These are phyloP conservation scores for Acanthoscelides obtectus DNA, from an alignment of 2,888 invertebrate genomes.

Conservation along the genomic window DNA sequence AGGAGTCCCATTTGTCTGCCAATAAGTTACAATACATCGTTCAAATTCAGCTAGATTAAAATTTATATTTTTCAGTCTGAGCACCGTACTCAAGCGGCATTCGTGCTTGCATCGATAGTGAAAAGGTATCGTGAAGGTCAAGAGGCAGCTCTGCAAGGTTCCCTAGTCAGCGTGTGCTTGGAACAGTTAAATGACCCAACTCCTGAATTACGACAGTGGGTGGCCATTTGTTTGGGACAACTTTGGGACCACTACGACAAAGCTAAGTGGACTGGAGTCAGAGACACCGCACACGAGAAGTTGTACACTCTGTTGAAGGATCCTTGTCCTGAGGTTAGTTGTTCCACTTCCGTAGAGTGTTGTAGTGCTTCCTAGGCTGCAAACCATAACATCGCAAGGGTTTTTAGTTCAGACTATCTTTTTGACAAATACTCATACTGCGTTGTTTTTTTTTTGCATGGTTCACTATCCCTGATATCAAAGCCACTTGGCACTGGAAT, in stretches of 20 bases:
- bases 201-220: slow-evolving; percentile 75
- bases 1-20: too few relatives aligned
- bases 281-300: slow-evolving; percentile 96
- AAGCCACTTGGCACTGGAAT: too few relatives aligned
- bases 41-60: too few relatives aligned
- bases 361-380: too few relatives aligned
- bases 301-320: slow-evolving; percentile 76
- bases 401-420: too few relatives aligned
- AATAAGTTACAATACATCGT: too few relatives aligned
- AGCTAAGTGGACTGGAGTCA: slow-evolving; percentile 90
- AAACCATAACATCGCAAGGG: too few relatives aligned
- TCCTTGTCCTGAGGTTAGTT: slow-evolving; percentile 74
- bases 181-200: slow-evolving; percentile 76
- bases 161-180: slow-evolving; percentile 85
- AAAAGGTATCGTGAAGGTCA: slow-evolving; percentile 85
- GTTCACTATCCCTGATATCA: too few relatives aligned
- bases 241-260: slow-evolving; percentile 87
- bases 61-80: slow-evolving; percentile 56
- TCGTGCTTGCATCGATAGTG: slow-evolving; percentile 90
- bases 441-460: too few relatives aligned
- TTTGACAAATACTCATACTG: too few relatives aligned
- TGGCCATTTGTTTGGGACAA: slow-evolving; percentile 85
- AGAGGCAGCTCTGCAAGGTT: slow-evolving; percentile 85
- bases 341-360: too few relatives aligned
- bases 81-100: slow-evolving; percentile 89